A percentile compares a stretch with the other conserved stretches of the same genome.
Evolutionary conservation across 2,888 invertebrate genomes (phyloP).

Genomic region (Alloplasta piceator): DNA sequence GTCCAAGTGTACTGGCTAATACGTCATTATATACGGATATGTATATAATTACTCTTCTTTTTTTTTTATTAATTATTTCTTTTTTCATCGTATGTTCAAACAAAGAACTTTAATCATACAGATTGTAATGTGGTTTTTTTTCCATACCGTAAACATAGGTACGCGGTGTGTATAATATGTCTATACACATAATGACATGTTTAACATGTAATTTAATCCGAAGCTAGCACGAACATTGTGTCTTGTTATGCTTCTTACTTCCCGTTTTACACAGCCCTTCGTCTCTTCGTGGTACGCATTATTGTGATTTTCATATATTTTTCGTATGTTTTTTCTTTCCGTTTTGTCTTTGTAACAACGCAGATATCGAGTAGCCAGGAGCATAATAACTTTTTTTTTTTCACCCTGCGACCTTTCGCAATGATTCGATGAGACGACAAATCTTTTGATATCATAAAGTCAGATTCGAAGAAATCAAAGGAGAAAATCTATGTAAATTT

Average conservation of each 20-base stretch:
- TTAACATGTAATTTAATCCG: conserved; percentile 83
- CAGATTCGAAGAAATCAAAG: conserved; percentile 24
- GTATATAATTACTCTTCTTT: conserved; percentile 76
- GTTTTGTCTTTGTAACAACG: conserved; percentile 38
- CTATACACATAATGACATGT: conserved; percentile 80
- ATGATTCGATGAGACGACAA: conserved; percentile 35
- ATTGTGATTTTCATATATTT: conserved; percentile 29
- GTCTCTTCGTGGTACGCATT: conserved; percentile 56
- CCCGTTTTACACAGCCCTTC: conserved; percentile 77
- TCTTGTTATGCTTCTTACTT: conserved; percentile 81
- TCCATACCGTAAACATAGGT: conserved; percentile 80
- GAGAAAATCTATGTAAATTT: not conserved
- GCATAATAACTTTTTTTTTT: conserved; percentile 17
- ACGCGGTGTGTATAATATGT: conserved; percentile 75
- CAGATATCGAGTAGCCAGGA: conserved; percentile 38
- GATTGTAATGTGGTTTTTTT: conserved; percentile 72
- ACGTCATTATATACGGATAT: conserved; percentile 80
- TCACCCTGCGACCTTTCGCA: conserved; percentile 18
- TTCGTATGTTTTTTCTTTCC: conserved; percentile 20
- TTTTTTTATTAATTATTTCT: conserved; percentile 44
- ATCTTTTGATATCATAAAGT: not conserved
- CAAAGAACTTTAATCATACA: conserved; percentile 79
- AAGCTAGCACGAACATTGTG: conserved; percentile 82
- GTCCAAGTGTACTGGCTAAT: conserved; percentile 76
- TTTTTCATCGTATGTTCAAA: conserved; percentile 79